Conservation (phyloP, 2,113 vertebrate genomes). For the Datnioides undecimradiatus region DNA sequence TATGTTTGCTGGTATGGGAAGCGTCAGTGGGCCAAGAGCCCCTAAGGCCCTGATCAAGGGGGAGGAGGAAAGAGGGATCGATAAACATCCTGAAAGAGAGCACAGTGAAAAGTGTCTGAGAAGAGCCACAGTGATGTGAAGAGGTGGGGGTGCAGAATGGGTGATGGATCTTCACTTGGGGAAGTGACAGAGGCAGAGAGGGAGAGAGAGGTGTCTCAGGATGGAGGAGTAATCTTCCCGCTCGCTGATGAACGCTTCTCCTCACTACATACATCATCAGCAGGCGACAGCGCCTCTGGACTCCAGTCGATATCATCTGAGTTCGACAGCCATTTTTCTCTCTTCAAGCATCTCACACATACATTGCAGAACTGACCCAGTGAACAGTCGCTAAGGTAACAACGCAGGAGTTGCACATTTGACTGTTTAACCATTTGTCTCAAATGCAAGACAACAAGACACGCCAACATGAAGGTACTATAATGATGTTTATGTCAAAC, state of each 20-base stretch:
- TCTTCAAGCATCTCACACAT: conserved; percentile 15
- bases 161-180: conserved; percentile 41
- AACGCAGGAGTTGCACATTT: neutral
- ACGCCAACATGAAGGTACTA: neutral
- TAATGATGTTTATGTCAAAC: neutral
- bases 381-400: neutral
- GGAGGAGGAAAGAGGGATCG: conserved; percentile 13
- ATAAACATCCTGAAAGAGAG: conserved; percentile 33
- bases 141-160: conserved; percentile 11
- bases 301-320: conserved; percentile 58
- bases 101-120: conserved; percentile 10
- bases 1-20: conserved; percentile 2
- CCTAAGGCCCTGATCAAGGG: neutral
- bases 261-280: conserved; percentile 64
- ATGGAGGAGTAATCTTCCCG: conserved; percentile 63
- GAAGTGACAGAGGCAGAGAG: conserved; percentile 36
- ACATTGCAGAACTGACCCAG: conserved; percentile 1
- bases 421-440: neutral
- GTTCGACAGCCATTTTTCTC: conserved; percentile 31
- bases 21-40: neutral
- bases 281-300: conserved; percentile 50
- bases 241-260: conserved; percentile 63
- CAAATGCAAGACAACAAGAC: neutral
- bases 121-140: neutral
- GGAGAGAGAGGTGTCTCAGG: conserved; percentile 46